Conservation (phyloP, 35 echinoderm and acorn worm species). For the Heliocidaris erythrogramma region DNA sequence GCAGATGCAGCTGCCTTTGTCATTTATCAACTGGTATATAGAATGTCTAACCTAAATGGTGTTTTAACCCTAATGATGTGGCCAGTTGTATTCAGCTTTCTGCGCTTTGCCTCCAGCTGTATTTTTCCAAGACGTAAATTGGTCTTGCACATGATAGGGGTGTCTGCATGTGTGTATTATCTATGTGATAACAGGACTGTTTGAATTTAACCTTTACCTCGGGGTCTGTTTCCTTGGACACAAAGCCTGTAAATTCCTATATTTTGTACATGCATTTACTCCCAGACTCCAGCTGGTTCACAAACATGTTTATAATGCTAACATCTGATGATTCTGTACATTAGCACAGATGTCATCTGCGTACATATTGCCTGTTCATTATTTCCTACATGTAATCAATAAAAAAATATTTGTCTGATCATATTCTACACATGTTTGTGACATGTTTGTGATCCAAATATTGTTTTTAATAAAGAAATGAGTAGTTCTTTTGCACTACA, state of each 20-base stretch:
- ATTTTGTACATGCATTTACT: neutral
- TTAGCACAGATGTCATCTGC: neutral
- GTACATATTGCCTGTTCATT: too few relatives aligned
- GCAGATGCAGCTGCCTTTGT: neutral
- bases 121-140: neutral
- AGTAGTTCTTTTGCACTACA: neutral
- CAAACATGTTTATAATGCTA: neutral
- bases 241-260: neutral
- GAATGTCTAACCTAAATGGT: neutral
- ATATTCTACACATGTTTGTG: neutral
- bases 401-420: neutral
- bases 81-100: neutral
- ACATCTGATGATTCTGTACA: neutral
- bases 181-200: neutral
- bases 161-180: neutral
- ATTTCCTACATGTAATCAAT: too few relatives aligned
- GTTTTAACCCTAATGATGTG: slow-evolving; percentile 17
- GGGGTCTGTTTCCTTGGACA: neutral
- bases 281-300: neutral
- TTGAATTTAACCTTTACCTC: neutral
- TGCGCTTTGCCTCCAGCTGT: neutral
- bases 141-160: neutral
- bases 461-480: neutral
- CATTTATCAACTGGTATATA: slow-evolving; percentile 10
- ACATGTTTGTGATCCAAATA: neutral